phyloP scores from a whole-genome alignment of 1,140 invertebrate genomes.

The Drosophila oshimai region DNA sequence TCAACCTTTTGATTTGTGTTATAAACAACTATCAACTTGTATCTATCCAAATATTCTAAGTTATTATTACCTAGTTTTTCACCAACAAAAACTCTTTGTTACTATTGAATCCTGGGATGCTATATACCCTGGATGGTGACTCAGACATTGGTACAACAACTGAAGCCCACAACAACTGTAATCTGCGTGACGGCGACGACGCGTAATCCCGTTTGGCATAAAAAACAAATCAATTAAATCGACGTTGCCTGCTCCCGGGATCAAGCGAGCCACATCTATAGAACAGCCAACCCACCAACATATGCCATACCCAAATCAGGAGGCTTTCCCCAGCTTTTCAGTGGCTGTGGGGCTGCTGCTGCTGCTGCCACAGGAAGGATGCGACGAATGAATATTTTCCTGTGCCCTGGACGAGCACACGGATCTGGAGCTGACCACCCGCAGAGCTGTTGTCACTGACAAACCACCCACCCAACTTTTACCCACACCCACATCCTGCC shows the following conservation, averaged over 20 bases:
- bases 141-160: slow-evolving; percentile 16
- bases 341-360: too few relatives aligned
- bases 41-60: too few relatives aligned
- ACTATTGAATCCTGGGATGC: too few relatives aligned
- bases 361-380: slow-evolving; percentile 70
- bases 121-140: slow-evolving; percentile 4
- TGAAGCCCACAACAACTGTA: slow-evolving; percentile 49
- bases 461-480: slow-evolving; percentile 5
- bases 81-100: not conserved
- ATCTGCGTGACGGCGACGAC: slow-evolving; percentile 67
- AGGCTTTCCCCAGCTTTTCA: slow-evolving; percentile 26
- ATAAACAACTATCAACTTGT: too few relatives aligned
- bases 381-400: slow-evolving; percentile 82
- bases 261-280: not conserved
- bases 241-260: slow-evolving; percentile 33
- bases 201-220: slow-evolving; percentile 81
- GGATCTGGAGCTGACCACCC: slow-evolving; percentile 44
- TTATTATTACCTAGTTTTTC: too few relatives aligned
- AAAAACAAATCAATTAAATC: slow-evolving; percentile 83
- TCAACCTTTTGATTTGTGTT: too few relatives aligned
- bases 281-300: slow-evolving; percentile 3
- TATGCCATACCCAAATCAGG: slow-evolving; percentile 53
- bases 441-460: slow-evolving; percentile 60
- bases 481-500: not conserved
- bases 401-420: slow-evolving; percentile 38